phyloP scores from a whole-genome alignment of 2,113 vertebrate species.

The Paramisgurnus dabryanus region DNA sequence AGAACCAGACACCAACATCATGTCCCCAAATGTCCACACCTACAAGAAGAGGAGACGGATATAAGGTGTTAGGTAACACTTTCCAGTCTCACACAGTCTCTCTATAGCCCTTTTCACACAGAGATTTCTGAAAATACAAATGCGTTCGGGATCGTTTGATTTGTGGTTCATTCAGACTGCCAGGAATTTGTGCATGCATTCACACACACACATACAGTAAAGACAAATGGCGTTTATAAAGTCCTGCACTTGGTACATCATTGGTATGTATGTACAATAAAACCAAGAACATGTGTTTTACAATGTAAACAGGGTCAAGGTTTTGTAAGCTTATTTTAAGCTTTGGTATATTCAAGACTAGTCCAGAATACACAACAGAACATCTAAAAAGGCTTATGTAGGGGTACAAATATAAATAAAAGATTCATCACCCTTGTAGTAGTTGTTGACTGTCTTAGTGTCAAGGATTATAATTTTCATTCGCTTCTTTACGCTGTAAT shows the following conservation, averaged over 20 bases:
- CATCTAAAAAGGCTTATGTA: not conserved
- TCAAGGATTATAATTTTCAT: not conserved
- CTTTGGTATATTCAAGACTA: not conserved
- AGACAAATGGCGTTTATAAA: too few relatives aligned
- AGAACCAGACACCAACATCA: conserved; percentile 77
- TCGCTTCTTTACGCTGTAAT: not conserved
- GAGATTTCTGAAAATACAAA: too few relatives aligned
- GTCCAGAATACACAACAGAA: not conserved
- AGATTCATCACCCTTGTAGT: not conserved
- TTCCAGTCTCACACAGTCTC: not conserved
- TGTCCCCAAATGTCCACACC: conserved; percentile 88
- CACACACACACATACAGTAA: too few relatives aligned
- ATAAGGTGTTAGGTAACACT: conserved; percentile 7
- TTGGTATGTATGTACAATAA: not conserved
- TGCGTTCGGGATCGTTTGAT: too few relatives aligned
- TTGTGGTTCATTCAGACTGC: too few relatives aligned
- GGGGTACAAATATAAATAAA: not conserved
- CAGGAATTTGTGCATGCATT: too few relatives aligned
- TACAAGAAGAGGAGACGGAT: conserved; percentile 53
- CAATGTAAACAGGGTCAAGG: too few relatives aligned
- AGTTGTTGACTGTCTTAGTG: not conserved
- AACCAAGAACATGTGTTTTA: not conserved
- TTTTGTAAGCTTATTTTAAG: not conserved
- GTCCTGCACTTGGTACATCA: too few relatives aligned
- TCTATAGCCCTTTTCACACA: too few relatives aligned